phyloP scores from a whole-genome alignment of 2,888 invertebrate genomes.

The Tolmerus cingulatus region DNA sequence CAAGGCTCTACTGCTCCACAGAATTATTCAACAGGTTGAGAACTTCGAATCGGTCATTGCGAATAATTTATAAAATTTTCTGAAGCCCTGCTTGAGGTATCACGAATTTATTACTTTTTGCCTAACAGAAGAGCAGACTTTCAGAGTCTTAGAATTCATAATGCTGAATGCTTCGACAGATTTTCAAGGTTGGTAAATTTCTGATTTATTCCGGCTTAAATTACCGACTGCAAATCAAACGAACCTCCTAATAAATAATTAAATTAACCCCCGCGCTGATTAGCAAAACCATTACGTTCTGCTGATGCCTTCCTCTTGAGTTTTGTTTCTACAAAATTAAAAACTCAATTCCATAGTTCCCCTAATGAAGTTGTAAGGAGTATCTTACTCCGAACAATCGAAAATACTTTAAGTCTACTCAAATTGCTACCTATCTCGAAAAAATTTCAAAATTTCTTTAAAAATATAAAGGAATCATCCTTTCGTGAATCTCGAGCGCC shows the following conservation, averaged over 20 bases:
- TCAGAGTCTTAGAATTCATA: neutral
- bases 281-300: neutral
- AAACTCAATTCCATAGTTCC: neutral
- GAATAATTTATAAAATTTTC: neutral
- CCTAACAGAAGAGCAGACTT: neutral
- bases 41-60: neutral
- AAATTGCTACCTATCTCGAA: neutral
- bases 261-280: neutral
- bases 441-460: neutral
- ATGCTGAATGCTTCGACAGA: neutral
- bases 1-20: neutral
- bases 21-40: neutral
- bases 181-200: neutral
- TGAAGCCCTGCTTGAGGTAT: neutral
- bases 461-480: neutral
- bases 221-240: neutral
- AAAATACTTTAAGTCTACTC: neutral
- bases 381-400: neutral
- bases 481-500: neutral
- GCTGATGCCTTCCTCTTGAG: neutral
- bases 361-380: neutral
- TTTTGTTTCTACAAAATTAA: neutral
- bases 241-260: neutral
- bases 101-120: neutral
- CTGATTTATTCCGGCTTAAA: neutral